Evolutionary conservation across 2,113 vertebrate species (phyloP).

Genomic region (Triplophysa dalaica): DNA sequence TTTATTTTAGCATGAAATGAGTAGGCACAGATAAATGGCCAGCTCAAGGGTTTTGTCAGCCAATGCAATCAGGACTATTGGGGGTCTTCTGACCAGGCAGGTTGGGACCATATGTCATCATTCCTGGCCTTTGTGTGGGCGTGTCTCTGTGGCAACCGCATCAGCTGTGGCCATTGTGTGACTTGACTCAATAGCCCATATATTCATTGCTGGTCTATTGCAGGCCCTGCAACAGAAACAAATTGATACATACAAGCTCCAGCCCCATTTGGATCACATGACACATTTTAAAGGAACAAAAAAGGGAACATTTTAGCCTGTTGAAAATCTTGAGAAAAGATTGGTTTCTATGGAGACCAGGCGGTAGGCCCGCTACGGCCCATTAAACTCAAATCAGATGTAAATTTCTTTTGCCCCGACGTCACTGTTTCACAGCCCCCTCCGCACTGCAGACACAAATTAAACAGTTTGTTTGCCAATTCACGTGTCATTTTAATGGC

Average conservation of each 20-base stretch:
- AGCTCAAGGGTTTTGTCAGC: constrained; percentile 66
- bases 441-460: constrained; percentile 78
- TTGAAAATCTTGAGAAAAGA: constrained; percentile 90
- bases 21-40: constrained; percentile 72
- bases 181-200: constrained; percentile 77
- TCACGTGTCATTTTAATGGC: constrained; percentile 89
- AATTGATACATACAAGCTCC: constrained; percentile 90
- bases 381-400: constrained; percentile 93
- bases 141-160: constrained; percentile 86
- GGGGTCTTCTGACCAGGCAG: constrained; percentile 78
- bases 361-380: constrained; percentile 76
- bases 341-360: constrained; percentile 78
- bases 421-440: constrained; percentile 68
- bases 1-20: constrained; percentile 83
- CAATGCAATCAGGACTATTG: constrained; percentile 73
- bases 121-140: constrained; percentile 77
- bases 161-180: constrained; percentile 83
- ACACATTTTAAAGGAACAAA: constrained; percentile 82
- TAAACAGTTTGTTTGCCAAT: constrained; percentile 91
- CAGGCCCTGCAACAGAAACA: constrained; percentile 84
- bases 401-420: constrained; percentile 77
- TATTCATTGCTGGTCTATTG: constrained; percentile 83
- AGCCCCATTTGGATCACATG: constrained; percentile 78
- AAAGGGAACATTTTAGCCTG: constrained; percentile 83
- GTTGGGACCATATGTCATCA: constrained; percentile 91